Conservation (phyloP, 2,113 vertebrate species). For the Campylomormyrus numenius region DNA sequence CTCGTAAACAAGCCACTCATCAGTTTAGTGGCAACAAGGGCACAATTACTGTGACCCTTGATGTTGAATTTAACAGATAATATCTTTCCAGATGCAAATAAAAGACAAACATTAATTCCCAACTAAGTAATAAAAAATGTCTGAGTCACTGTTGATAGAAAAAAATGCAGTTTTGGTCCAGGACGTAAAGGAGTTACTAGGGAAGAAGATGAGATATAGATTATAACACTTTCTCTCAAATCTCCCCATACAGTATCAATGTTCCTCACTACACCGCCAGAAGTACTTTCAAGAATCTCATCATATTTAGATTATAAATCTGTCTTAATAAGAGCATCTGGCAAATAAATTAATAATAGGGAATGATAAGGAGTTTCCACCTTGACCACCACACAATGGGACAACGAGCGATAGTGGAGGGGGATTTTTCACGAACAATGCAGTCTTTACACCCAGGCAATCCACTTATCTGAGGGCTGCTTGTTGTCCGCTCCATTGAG, state of each 20-base stretch:
- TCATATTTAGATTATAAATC: neutral
- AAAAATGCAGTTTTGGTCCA: neutral
- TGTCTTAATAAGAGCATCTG: neutral
- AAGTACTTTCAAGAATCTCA: neutral
- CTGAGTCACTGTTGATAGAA: neutral
- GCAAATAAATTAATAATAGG: neutral
- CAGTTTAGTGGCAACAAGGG: neutral
- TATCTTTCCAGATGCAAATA: neutral
- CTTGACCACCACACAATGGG: conserved; percentile 1
- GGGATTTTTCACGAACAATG: neutral
- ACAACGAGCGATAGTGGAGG: neutral
- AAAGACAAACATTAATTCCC: neutral
- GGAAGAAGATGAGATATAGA: neutral
- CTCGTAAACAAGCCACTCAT: neutral
- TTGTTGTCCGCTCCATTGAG: neutral
- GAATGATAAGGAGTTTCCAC: neutral
- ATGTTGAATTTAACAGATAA: neutral
- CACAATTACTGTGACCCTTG: neutral
- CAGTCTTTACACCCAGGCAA: neutral
- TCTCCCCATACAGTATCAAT: neutral
- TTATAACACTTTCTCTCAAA: neutral
- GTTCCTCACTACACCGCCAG: neutral
- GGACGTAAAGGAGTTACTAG: neutral
- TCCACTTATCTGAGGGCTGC: neutral
- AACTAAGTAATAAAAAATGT: neutral